Evolutionary conservation across 1,140 invertebrate species (phyloP).

Genomic region (Drosophila nigrodunni): DNA sequence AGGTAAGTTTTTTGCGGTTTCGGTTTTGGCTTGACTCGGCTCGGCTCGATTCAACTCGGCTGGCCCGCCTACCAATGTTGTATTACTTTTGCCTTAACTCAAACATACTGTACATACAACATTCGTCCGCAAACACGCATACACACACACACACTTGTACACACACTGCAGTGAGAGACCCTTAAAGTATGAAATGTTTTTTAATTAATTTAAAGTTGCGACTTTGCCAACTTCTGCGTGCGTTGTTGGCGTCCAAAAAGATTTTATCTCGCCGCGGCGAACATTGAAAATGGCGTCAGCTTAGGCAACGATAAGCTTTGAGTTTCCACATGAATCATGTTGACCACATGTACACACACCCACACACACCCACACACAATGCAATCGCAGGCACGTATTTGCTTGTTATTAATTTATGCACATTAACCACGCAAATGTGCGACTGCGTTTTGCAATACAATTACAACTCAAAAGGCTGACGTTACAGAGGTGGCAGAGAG

Average conservation of each 20-base stretch:
- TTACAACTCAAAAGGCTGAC: constrained; percentile 20
- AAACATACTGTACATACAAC: constrained; percentile 17
- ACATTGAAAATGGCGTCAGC: constrained; percentile 64
- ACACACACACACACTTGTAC: constrained; percentile 7
- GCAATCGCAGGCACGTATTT: constrained; percentile 15
- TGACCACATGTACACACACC: constrained; percentile 33
- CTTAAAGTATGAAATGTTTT: constrained; percentile 29
- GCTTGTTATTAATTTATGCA: constrained; percentile 76
- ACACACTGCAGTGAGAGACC: not conserved
- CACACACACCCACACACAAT: constrained; percentile 14
- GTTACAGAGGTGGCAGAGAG: no score
- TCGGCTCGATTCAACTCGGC: constrained; percentile 2
- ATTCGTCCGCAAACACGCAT: not conserved
- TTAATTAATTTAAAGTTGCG: constrained; percentile 74
- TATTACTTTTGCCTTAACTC: constrained; percentile 69
- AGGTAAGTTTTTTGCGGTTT: constrained; percentile 85
- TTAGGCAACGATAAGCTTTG: constrained; percentile 68
- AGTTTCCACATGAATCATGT: constrained; percentile 32
- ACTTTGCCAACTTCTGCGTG: constrained; percentile 55
- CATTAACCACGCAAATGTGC: constrained; percentile 72
- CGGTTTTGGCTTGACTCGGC: constrained; percentile 1
- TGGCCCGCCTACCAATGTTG: constrained; percentile 48
- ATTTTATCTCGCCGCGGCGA: constrained; percentile 63
- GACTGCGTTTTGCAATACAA: constrained; percentile 58
- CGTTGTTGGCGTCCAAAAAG: constrained; percentile 54